A percentile compares a stretch with the other conserved stretches of the same genome.
These are phyloP conservation scores for Phenganax stokvisi DNA, from an alignment of 92 coral and sea anemone genomes.

Conservation along the genomic window DNA sequence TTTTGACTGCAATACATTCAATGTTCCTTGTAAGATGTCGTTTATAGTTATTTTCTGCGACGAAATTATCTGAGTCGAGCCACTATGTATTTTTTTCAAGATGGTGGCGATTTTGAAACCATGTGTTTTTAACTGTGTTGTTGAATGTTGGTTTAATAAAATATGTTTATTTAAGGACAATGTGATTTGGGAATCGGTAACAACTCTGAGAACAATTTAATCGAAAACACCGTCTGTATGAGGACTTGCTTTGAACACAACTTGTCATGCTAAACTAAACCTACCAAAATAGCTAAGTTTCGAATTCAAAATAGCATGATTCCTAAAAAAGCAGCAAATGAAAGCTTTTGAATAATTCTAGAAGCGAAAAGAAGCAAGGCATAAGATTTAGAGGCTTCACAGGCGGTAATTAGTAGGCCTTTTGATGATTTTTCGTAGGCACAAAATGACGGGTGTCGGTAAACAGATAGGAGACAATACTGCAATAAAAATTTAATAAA, in stretches of 20 bases:
- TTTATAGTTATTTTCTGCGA: too few relatives aligned
- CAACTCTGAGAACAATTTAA: conserved; percentile 3
- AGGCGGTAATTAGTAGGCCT: conserved; percentile 15
- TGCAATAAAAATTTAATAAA: conserved; percentile 41
- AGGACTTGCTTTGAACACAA: not conserved
- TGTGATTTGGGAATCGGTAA: conserved; percentile 23
- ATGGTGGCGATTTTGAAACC: not conserved
- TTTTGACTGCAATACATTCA: too few relatives aligned
- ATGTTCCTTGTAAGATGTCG: too few relatives aligned
- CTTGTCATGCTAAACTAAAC: not conserved
- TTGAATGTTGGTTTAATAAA: conserved; percentile 37
- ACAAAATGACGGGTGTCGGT: conserved; percentile 33
- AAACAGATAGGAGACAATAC: conserved; percentile 21
- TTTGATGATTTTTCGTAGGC: not conserved
- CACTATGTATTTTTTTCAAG: not conserved
- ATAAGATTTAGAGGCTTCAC: not conserved
- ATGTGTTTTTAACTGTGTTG: not conserved
- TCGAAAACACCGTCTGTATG: not conserved
- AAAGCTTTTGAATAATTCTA: not conserved
- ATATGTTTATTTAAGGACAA: conserved; percentile 20
- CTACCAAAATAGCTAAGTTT: not conserved
- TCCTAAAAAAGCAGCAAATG: too few relatives aligned
- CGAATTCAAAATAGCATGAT: too few relatives aligned
- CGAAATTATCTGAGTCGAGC: too few relatives aligned
- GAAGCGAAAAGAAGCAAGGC: not conserved